Conservation (phyloP, 2,113 vertebrate genomes). For the Vulpes vulpes region DNA sequence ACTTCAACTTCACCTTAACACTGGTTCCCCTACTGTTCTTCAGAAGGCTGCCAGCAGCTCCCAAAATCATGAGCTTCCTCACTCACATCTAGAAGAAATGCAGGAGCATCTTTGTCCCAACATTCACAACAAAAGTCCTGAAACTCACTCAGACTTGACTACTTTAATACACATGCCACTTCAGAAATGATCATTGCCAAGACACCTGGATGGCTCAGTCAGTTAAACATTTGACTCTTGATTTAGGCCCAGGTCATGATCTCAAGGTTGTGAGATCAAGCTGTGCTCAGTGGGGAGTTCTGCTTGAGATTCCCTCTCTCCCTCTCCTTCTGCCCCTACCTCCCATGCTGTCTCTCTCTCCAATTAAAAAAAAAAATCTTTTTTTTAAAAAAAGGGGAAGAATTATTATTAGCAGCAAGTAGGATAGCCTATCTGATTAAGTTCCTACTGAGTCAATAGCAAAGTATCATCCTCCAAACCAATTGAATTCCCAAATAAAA, state of each 20-base stretch:
- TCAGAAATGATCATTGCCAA: not conserved
- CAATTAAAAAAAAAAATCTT: not conserved
- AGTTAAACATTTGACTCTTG: not conserved
- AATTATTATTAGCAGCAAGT: not conserved
- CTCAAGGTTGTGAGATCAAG: not conserved
- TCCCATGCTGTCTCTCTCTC: not conserved
- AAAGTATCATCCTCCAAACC: not conserved
- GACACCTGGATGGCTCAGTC: not conserved
- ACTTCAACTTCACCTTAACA: not conserved
- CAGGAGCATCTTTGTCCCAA: not conserved
- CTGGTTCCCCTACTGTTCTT: not conserved
- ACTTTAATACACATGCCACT: not conserved
- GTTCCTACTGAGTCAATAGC: not conserved
- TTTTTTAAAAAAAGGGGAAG: not conserved
- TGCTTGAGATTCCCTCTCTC: not conserved
- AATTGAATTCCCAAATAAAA: slow-evolving; percentile 49
- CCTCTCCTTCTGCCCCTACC: not conserved
- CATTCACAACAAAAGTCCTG: not conserved
- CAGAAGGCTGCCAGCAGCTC: not conserved
- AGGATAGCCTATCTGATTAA: not conserved
- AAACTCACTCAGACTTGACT: not conserved
- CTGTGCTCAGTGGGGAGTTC: not conserved
- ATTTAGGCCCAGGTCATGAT: not conserved
- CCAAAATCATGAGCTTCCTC: not conserved
- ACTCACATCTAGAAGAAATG: not conserved